A percentile compares a stretch with the other conserved stretches of the same genome.
Evolutionary conservation across 2,797 vertebrate genomes (phyloP).

Genomic region (Choloepus didactylus): DNA sequence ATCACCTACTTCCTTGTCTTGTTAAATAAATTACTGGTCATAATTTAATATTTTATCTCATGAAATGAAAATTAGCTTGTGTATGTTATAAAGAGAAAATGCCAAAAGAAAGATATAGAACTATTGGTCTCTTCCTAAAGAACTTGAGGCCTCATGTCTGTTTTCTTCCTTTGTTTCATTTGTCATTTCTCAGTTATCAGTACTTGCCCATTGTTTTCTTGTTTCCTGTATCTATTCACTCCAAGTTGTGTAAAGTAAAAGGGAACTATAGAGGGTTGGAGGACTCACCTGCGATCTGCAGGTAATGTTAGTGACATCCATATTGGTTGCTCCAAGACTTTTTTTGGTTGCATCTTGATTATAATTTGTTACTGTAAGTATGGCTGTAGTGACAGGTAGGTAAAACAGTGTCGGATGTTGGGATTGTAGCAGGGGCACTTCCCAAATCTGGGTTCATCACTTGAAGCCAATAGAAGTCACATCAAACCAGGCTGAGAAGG

Average conservation of each 20-base stretch:
- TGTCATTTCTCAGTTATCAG: not conserved
- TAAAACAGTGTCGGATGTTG: not conserved
- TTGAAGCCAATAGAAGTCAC: too few relatives aligned
- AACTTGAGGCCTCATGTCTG: not conserved
- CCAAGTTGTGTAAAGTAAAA: not conserved
- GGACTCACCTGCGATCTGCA: not conserved
- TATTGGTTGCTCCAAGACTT: not conserved
- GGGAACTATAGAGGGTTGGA: not conserved
- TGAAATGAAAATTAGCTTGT: not conserved
- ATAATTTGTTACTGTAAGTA: not conserved
- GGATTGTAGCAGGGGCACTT: too few relatives aligned
- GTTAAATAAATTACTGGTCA: slow-evolving; percentile 12
- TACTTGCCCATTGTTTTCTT: not conserved
- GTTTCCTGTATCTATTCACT: not conserved
- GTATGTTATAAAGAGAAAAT: not conserved
- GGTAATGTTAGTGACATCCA: not conserved
- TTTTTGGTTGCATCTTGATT: not conserved
- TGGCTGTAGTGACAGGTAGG: not conserved
- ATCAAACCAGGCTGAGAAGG: too few relatives aligned
- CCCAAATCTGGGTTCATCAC: too few relatives aligned
- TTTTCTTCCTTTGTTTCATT: not conserved
- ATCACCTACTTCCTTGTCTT: not conserved
- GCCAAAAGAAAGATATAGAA: not conserved
- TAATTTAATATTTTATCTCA: slow-evolving; percentile 15
- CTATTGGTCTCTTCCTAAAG: not conserved